These are phyloP conservation scores for Darwinula stevensoni DNA, from an alignment of 2,888 invertebrate genomes.

Conservation along the genomic window DNA sequence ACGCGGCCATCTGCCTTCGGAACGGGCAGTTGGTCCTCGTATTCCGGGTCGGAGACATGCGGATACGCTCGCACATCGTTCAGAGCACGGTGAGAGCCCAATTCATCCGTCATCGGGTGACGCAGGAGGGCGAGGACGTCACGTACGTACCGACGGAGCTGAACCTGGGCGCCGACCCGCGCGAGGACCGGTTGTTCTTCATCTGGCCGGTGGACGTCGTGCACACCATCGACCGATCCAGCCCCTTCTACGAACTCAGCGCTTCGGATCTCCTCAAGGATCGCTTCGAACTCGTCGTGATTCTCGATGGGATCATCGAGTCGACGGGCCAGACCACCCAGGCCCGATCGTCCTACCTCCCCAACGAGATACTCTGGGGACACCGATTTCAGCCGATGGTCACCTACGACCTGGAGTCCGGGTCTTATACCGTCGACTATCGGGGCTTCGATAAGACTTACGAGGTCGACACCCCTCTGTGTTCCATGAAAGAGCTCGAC, in stretches of 20 bases:
- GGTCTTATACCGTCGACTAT: background rate
- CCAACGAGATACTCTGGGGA: conserved; percentile 1
- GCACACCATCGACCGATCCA: conserved; percentile 50
- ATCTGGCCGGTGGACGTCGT: conserved; percentile 87
- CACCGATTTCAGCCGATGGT: background rate
- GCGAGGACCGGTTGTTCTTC: conserved; percentile 62
- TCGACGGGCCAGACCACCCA: conserved; percentile 58
- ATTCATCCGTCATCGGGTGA: conserved; percentile 43
- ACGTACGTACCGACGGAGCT: conserved; percentile 30
- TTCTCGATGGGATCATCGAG: conserved; percentile 57
- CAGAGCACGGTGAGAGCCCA: conserved; percentile 64
- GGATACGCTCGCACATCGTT: conserved; percentile 65
- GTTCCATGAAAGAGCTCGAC: conserved; percentile 1
- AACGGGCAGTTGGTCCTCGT: conserved; percentile 57
- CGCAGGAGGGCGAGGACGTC: conserved; percentile 46
- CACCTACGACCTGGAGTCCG: background rate
- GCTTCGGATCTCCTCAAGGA: conserved; percentile 44
- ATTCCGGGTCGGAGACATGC: conserved; percentile 81
- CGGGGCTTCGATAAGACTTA: background rate
- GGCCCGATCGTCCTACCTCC: conserved; percentile 17
- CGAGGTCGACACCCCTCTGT: background rate
- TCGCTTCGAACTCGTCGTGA: conserved; percentile 27
- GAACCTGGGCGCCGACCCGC: conserved; percentile 35
- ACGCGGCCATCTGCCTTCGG: conserved; percentile 57
- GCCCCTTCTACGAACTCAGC: conserved; percentile 64